Evolutionary conservation across 2,113 vertebrate genomes (phyloP), one percentile per base, ranked within the genome.

Genomic region (Tyto alba): DNA sequence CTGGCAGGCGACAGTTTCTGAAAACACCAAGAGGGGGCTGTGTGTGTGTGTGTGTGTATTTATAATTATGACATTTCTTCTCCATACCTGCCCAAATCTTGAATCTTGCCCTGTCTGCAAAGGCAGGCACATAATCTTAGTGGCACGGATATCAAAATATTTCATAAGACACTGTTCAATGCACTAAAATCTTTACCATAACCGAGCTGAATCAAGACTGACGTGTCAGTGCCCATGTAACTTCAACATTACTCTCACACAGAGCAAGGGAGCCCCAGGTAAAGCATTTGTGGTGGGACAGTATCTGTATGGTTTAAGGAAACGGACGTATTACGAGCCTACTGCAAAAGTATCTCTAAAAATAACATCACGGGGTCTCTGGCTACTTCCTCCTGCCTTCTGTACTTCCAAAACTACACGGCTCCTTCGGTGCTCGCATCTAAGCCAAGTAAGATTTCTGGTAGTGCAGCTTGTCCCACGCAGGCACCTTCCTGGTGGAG

Each of bases 31-130:
- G 48, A 53, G 18, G 12, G 29, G 30, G 26, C 43, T 75, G 2
- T 0, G 0, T 10, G 14, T 43, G 12, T 75, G 2, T 0, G 0
- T 10, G 14, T 43, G 12, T 60, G 23, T 36, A 3, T 34, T 6
- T 36, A 20, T 30, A 60, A 74, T 69, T 40, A 21, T 21, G 50
- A 77, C 7, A 56, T 75, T 81, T 79, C 68, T 85, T 45, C 19
- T 53, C 47, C 30, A 0, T 66, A 62, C 45, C 21, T 62, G 48
- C 30, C 43, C 34, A 67, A 32, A 87, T 52, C 36, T 85, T 60
- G 10, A 60, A 40, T 43, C 47, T 23, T 81, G 18, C 16, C 60
- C 48, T 32, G 30, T 56, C 74, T 89, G 56, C 48, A 85, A 87
- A 32, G 52, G 56, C 74, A 50, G 13, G 10, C 9, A 22, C 48